Percentiles rank a stretch among this genome's conserved stretches.
These are phyloP conservation scores for Drymonia ruficornis DNA, from an alignment of 2,888 invertebrate species.

Conservation along the genomic window DNA sequence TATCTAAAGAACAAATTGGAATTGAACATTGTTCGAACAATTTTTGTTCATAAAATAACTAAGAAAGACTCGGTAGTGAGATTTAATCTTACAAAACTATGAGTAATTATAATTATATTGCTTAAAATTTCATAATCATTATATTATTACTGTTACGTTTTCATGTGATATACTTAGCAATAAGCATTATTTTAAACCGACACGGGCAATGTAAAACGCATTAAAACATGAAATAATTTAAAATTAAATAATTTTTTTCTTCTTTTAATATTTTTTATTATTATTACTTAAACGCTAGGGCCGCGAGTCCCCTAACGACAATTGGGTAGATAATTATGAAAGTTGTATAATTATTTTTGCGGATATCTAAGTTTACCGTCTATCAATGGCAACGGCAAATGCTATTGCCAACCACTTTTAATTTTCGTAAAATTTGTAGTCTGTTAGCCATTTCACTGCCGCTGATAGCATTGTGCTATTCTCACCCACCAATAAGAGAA, in stretches of 20 bases:
- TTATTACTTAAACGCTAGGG: too few relatives aligned
- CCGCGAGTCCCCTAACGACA: too few relatives aligned
- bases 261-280: neutral
- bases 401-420: too few relatives aligned
- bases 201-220: slow-evolving; percentile 39
- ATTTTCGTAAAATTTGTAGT: too few relatives aligned
- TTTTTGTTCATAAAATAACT: slow-evolving; percentile 29
- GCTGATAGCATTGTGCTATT: too few relatives aligned
- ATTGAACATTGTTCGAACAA: slow-evolving; percentile 25
- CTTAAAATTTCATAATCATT: slow-evolving; percentile 62
- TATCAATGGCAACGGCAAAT: too few relatives aligned
- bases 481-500: too few relatives aligned
- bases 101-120: slow-evolving; percentile 71
- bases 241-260: slow-evolving; percentile 11
- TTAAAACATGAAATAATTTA: neutral
- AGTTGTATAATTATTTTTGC: too few relatives aligned
- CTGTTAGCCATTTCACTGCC: too few relatives aligned
- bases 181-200: slow-evolving; percentile 39
- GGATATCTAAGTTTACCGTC: too few relatives aligned
- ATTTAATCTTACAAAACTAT: slow-evolving; percentile 43
- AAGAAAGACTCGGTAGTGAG: slow-evolving; percentile 57
- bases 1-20: slow-evolving; percentile 26
- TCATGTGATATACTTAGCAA: slow-evolving; percentile 49
- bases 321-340: too few relatives aligned
- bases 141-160: slow-evolving; percentile 48